Base-by-base conservation (phyloP, 1,140 invertebrate genomes). In the Leptinotarsa texana region DNA sequence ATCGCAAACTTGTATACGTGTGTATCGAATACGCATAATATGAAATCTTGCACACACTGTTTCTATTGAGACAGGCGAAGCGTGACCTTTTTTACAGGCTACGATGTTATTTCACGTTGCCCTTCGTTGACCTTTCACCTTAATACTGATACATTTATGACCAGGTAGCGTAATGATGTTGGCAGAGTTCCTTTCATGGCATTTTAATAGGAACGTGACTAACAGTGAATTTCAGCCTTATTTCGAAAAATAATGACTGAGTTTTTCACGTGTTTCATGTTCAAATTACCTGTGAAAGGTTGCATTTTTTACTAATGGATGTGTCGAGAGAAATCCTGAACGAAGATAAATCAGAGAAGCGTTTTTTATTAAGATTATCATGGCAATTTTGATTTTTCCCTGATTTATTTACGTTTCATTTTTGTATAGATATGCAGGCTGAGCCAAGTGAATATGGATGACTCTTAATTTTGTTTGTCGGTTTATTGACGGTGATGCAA, bases 121-220 rank as follows among this genome's bases (percentile, higher is more conserved):
- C 51, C 51, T 57, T 57, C 51, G 51, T 57, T 57, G 51, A 57
- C 51, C 51, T 57, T 57, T 57, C 51, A 57, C 51, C 51, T 57
- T 18, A 57, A 15, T 57, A 8, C 51, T 57, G 51, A 57, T 17
- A 57, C n/a, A 57, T 57, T 57, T 17, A 57, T 57, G n/a, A 18
- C 17, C 51, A 57, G 51, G 51, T 57, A 57, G n/a, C 51, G 51
- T 57, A 57, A 15, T 57, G 51, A 57, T 57, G 51, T n/a, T 4
- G 51, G n/a, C 51, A 57, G 51, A 57, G 51, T 57, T 57, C 51
- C n/a, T 57, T 17, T 17, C 51, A 57, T n/a, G 51, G 6, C 51
- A 57, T 57, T 57, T 57, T 57, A 8, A 57, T 8, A 13, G 5
- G 51, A 57, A 57, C 51, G 51, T 57, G 51, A 57, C 51, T 57